A percentile compares a stretch with the other conserved stretches of the same genome.
Evolutionary conservation across 1,140 invertebrate genomes (phyloP).

Genomic region (Drosophila neocordata): DNA sequence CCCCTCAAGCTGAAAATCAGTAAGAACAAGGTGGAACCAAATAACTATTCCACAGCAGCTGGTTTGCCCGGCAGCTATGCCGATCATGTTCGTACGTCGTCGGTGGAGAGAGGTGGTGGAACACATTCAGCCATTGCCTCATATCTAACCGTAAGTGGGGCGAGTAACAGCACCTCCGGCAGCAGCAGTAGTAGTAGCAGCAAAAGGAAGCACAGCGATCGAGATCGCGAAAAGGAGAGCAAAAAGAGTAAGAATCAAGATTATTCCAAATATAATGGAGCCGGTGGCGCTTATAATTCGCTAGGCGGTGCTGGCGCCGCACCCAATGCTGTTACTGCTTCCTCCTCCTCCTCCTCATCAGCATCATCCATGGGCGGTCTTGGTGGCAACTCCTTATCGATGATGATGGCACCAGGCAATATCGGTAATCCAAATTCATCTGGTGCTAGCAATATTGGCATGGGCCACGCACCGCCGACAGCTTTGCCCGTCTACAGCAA

Average conservation of each 20-base stretch:
- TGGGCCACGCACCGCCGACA: slow-evolving; percentile 40
- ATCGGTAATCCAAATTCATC: neutral
- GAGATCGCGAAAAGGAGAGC: slow-evolving; percentile 82
- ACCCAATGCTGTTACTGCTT: slow-evolving; percentile 21
- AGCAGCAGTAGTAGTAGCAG: slow-evolving; percentile 52
- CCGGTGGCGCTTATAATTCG: slow-evolving; percentile 45
- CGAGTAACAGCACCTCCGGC: slow-evolving; percentile 40
- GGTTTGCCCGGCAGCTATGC: slow-evolving; percentile 28
- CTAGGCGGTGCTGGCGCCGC: slow-evolving; percentile 71
- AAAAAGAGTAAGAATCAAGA: slow-evolving; percentile 79
- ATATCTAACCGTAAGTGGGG: neutral
- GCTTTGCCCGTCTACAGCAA: slow-evolving; percentile 66
- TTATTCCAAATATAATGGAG: slow-evolving; percentile 68
- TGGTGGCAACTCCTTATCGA: slow-evolving; percentile 25
- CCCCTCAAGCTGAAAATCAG: slow-evolving; percentile 86
- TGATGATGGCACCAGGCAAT: slow-evolving; percentile 45
- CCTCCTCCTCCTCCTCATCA: slow-evolving; percentile 27
- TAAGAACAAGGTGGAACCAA: slow-evolving; percentile 84
- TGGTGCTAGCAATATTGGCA: neutral
- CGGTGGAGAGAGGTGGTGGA: neutral
- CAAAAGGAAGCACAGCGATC: slow-evolving; percentile 85
- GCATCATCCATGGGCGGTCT: slow-evolving; percentile 18
- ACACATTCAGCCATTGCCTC: neutral
- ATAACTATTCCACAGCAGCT: slow-evolving; percentile 49
- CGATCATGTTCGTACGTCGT: neutral